phyloP scores from a whole-genome alignment of 2,113 vertebrate genomes.

The Falcunculus frontatus region DNA sequence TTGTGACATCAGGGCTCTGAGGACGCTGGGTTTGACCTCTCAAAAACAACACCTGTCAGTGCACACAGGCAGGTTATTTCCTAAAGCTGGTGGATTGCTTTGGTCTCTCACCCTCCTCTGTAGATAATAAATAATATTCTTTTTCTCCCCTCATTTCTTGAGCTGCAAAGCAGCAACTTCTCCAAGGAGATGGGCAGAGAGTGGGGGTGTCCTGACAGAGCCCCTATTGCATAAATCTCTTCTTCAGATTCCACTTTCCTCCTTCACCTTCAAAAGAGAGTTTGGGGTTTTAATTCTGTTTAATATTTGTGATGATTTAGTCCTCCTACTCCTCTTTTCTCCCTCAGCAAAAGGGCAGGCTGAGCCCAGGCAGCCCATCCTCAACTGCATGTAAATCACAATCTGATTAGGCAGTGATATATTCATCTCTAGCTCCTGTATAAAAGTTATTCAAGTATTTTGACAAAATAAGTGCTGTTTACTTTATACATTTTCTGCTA shows the following conservation, averaged over 20 bases:
- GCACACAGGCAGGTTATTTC: not conserved
- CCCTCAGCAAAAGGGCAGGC: not conserved
- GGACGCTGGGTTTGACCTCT: not conserved
- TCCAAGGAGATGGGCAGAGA: not conserved
- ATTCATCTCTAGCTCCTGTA: slow-evolving; percentile 73
- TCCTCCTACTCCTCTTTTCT: not conserved
- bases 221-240: not conserved
- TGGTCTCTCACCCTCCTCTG: not conserved
- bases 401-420: slow-evolving; percentile 79
- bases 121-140: not conserved
- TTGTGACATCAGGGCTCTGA: not conserved
- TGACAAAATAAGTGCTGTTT: slow-evolving; percentile 81
- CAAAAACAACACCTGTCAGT: not conserved
- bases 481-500: slow-evolving; percentile 82
- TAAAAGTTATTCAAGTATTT: slow-evolving; percentile 81
- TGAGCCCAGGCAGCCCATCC: slow-evolving; percentile 38
- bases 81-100: not conserved
- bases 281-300: not conserved
- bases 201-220: not conserved
- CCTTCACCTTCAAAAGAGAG: not conserved
- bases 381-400: slow-evolving; percentile 74
- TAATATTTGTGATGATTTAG: not conserved
- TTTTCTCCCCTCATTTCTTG: not conserved
- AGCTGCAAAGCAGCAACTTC: not conserved
- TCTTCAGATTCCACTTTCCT: not conserved